Percentiles rank a stretch among this genome's conserved stretches.
These are phyloP conservation scores for Ptycholaimellus sp. DNA, from an alignment of 2,888 invertebrate species.

Conservation along the genomic window DNA sequence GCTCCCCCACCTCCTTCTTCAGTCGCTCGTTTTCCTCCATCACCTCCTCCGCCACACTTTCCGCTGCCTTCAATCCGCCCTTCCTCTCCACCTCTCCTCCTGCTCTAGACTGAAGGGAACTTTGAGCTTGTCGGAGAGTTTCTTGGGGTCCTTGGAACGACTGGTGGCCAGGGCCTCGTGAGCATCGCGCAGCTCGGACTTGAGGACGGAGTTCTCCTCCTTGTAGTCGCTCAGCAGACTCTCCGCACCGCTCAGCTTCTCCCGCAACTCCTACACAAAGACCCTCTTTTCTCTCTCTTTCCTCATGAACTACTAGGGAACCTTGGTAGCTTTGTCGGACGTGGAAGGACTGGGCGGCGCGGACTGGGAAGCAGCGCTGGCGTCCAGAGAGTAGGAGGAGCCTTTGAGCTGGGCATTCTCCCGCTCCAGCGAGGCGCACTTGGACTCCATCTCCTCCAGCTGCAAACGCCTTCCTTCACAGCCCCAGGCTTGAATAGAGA, in stretches of 20 bases:
- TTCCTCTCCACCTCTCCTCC: conserved; percentile 12
- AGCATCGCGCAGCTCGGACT: conserved; percentile 46
- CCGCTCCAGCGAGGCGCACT: conserved; percentile 7
- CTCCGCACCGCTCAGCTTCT: conserved; percentile 15
- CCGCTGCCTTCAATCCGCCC: conserved; percentile 42
- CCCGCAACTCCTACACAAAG: conserved; percentile 12
- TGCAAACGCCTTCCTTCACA: too few relatives aligned
- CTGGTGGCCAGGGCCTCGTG: too few relatives aligned
- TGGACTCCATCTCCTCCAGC: conserved; percentile 7
- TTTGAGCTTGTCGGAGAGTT: conserved; percentile 2
- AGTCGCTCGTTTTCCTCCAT: conserved; percentile 88
- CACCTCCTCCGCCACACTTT: conserved; percentile 66
- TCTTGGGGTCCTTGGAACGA: too few relatives aligned
- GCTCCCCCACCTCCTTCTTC: conserved; percentile 66
- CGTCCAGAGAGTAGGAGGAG: background rate
- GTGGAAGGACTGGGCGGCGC: too few relatives aligned
- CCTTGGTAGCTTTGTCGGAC: too few relatives aligned
- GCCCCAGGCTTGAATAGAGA: too few relatives aligned
- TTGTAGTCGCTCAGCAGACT: conserved; percentile 14
- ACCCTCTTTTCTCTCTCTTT: too few relatives aligned
- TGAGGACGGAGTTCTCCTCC: conserved; percentile 52
- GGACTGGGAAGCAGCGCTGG: too few relatives aligned
- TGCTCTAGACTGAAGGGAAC: conserved; percentile 8
- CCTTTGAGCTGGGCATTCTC: conserved; percentile 4
- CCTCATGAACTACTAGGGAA: too few relatives aligned